These are phyloP conservation scores for Amblyjoppa fuscipennis DNA, from an alignment of 2,888 invertebrate species.

Conservation along the genomic window DNA sequence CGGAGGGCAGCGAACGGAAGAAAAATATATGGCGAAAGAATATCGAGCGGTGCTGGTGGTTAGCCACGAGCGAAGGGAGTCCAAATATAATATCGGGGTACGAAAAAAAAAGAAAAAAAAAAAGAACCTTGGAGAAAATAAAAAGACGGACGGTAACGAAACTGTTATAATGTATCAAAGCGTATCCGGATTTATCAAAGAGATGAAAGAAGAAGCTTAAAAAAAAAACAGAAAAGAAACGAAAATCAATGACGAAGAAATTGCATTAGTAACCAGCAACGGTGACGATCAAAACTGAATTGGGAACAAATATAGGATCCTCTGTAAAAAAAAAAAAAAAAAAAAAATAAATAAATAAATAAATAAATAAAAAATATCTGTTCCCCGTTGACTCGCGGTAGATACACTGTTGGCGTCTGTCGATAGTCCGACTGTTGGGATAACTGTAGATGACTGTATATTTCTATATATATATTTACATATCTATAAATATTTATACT, in stretches of 20 bases:
- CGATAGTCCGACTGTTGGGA: no score
- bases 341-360: no score
- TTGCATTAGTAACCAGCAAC: neutral
- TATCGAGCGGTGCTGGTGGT: conserved; percentile 50
- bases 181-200: neutral
- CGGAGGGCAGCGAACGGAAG: neutral
- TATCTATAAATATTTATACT: no score
- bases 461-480: no score
- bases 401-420: no score
- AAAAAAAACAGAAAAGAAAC: neutral
- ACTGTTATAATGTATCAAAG: conserved; percentile 11
- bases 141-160: neutral
- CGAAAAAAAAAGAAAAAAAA: conserved; percentile 7
- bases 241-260: neutral
- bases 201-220: neutral
- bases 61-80: conserved; percentile 9
- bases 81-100: conserved; percentile 16
- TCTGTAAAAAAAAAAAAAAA: no score
- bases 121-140: neutral
- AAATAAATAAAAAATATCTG: no score
- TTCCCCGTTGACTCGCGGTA: no score
- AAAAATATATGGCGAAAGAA: conserved; percentile 38
- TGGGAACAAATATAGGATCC: neutral
- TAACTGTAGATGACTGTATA: no score
- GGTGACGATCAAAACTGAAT: neutral